Evolutionary conservation across 2,113 vertebrate species (phyloP), one percentile per base, ranked within the genome.

Genomic region (human (Homo sapiens)): DNA sequence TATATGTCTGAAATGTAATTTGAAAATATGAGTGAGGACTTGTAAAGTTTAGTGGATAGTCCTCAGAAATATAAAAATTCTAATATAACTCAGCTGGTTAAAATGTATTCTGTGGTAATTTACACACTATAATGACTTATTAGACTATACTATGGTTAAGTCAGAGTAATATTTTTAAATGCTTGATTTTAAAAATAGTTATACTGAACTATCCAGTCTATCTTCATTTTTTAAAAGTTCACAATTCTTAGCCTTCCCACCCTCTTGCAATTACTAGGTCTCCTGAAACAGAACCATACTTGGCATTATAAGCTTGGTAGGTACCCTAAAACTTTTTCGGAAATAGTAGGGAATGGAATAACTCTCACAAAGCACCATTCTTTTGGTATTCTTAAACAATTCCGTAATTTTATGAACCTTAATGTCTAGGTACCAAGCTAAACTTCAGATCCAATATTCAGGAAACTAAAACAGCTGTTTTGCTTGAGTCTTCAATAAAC

Each of bases 401-500:
- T 57, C 23, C 7, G 4, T n/a, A 48, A 94, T 85, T 97, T 88
- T 84, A 93, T 88, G 30, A 94, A 70, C 3, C 1, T 61, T 64
- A 66, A 70, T 66, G 30, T 84, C 9, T 68, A 82, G 79, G 20
- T 88, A 93, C 12, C 40, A 86, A 92, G 57, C 8, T 90, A 91
- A 83, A 43, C n/a, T 94, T 87, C 55, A 93, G 22, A 95, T 79
- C 32, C 10, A 95, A 27, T 70, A 79, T 59, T 91, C 40, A 96
- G 48, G 10, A 96, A 97, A 88, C 23, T 55, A 84, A 91, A 86
- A 86, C 3, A 78, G 5, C 35, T 59, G 35, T 59, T 84, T 89
- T 95, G 17, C 16, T 92, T 48, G 89, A 86, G 55, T 93, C 86
- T 80, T 92, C 55, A 90, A 86, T 79, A 80, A 96, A 84, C 45